Evolutionary conservation across 2,797 vertebrate species (phyloP).

Genomic region (Pelodytes ibericus): DNA sequence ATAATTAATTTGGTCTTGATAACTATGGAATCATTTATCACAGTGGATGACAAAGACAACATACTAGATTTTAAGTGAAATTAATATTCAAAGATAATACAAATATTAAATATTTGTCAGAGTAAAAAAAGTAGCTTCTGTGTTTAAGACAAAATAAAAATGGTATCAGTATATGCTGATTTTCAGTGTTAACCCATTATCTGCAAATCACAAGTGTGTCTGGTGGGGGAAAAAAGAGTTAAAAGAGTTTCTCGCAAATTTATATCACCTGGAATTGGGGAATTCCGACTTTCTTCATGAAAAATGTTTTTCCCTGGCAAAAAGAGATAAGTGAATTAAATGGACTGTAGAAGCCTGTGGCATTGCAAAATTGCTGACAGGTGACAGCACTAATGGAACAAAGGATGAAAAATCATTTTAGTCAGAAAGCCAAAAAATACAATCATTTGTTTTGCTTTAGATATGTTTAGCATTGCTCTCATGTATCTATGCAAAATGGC

Average conservation of each 20-base stretch:
- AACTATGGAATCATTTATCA: background rate
- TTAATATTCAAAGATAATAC: background rate
- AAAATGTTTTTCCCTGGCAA: slow-evolving; percentile 38
- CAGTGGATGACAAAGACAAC: background rate
- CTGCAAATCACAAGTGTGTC: background rate
- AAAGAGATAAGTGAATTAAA: slow-evolving; percentile 49
- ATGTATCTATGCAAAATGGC: background rate
- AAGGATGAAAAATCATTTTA: slow-evolving; percentile 29
- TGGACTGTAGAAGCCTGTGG: slow-evolving; percentile 36
- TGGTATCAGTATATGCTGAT: background rate
- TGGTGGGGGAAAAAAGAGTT: slow-evolving; percentile 6
- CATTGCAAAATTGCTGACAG: slow-evolving; percentile 46
- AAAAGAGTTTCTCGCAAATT: slow-evolving; percentile 11
- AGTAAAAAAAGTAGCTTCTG: background rate
- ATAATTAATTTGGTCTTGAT: background rate
- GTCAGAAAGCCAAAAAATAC: slow-evolving; percentile 24
- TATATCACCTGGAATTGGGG: slow-evolving; percentile 10
- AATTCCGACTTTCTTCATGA: slow-evolving; percentile 42
- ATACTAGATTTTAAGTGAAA: background rate
- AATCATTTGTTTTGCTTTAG: slow-evolving; percentile 11
- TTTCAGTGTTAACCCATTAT: background rate
- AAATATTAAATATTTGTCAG: background rate
- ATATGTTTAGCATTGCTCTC: slow-evolving; percentile 8
- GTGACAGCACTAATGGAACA: slow-evolving; percentile 42
- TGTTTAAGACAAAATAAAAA: background rate